phyloP scores from a whole-genome alignment of 1,140 invertebrate genomes.

The Sinella curviseta region DNA sequence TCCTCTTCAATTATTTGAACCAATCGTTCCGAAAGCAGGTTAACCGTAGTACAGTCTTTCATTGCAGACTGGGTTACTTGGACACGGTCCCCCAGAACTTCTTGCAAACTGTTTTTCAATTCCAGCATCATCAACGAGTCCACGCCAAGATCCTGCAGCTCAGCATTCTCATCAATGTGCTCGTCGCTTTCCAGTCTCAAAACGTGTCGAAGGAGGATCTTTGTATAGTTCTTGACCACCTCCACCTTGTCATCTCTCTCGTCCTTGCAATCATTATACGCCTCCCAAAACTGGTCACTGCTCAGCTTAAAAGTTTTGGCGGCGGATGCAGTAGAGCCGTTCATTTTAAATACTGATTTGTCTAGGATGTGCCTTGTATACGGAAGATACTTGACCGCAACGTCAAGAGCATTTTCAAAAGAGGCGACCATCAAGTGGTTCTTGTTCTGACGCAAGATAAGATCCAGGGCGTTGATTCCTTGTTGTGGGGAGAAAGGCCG shows the following conservation, averaged over 20 bases:
- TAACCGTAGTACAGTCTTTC: neutral
- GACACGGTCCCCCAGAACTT: neutral
- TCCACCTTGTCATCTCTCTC: neutral
- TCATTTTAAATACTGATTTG: neutral
- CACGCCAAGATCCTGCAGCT: neutral
- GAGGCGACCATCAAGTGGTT: neutral
- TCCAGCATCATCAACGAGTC: conserved; percentile 11
- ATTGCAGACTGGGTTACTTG: neutral
- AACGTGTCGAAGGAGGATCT: neutral
- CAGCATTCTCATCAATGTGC: neutral
- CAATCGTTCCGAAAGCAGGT: neutral
- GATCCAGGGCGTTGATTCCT: neutral
- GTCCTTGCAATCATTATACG: neutral
- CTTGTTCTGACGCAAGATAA: neutral
- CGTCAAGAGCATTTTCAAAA: neutral
- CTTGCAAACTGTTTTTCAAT: neutral
- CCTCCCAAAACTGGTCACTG: neutral
- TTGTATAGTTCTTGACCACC: neutral
- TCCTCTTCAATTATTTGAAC: conserved; percentile 14
- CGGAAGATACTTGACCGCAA: neutral
- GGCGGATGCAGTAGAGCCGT: neutral
- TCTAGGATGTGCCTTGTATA: neutral
- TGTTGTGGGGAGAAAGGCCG: neutral
- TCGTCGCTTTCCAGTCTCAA: neutral
- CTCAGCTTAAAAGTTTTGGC: neutral